phyloP scores from a whole-genome alignment of 2,888 invertebrate genomes.

The Coleophora flavipennella region DNA sequence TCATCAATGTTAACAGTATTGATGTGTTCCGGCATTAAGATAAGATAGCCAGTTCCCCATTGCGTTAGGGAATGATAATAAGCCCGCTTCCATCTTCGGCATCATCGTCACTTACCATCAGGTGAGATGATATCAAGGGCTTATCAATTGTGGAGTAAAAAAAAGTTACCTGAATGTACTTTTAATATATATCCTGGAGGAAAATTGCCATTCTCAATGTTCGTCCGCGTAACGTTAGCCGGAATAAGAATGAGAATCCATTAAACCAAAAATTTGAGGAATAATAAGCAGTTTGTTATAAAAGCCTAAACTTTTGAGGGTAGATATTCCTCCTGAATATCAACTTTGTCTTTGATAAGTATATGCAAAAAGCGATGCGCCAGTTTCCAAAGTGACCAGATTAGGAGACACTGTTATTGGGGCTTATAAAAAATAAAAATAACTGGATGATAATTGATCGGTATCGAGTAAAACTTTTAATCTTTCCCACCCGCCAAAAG shows the following conservation, averaged over 20 bases:
- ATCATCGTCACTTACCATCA: too few species aligned
- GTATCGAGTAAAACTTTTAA: slow-evolving; percentile 64
- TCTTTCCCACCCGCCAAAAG: slow-evolving; percentile 31
- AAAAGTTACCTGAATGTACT: too few species aligned
- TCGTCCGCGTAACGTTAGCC: slow-evolving; percentile 42
- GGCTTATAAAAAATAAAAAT: slow-evolving; percentile 39
- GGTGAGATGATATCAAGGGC: too few species aligned
- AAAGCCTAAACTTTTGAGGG: slow-evolving; percentile 7
- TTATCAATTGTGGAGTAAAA: too few species aligned
- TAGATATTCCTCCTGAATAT: slow-evolving; percentile 17
- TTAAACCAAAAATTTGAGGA: slow-evolving; percentile 52
- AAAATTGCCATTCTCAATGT: slow-evolving; percentile 30
- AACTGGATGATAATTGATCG: slow-evolving; percentile 50
- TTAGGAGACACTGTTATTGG: slow-evolving; percentile 41
- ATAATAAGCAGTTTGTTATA: slow-evolving; percentile 40
- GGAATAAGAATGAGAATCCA: slow-evolving; percentile 61
- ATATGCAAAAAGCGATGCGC: slow-evolving; percentile 15
- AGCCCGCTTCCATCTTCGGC: too few species aligned
- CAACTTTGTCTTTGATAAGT: slow-evolving; percentile 31
- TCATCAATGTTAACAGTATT: too few species aligned
- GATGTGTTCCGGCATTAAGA: too few species aligned
- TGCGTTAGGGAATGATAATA: too few species aligned
- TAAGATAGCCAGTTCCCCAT: too few species aligned
- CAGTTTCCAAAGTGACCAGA: slow-evolving; percentile 24
- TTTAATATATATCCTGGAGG: too few species aligned